Conservation (phyloP, 1,140 invertebrate species). For the Hyles vespertilio region DNA sequence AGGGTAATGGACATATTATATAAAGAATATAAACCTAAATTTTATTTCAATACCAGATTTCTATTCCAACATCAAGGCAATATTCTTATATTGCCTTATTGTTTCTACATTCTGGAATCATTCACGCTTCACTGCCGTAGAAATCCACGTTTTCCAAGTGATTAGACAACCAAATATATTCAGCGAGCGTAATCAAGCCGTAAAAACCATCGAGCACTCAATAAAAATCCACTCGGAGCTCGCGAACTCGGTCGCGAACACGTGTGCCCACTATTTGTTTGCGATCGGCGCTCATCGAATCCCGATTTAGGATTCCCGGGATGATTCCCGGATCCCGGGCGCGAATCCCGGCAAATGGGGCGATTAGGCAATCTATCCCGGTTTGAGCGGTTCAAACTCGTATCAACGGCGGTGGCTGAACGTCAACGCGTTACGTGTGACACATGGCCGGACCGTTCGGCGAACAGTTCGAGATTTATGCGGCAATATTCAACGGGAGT, state of each 20-base stretch:
- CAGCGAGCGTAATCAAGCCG: slow-evolving; percentile 5
- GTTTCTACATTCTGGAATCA: no score
- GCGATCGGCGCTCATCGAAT: slow-evolving; percentile 48
- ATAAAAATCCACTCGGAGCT: slow-evolving; percentile 7
- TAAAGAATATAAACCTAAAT: no score
- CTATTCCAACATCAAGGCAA: neutral
- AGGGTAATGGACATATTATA: no score
- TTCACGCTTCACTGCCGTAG: neutral
- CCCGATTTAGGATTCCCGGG: slow-evolving; percentile 49
- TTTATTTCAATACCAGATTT: neutral
- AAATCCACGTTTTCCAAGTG: slow-evolving; percentile 1
- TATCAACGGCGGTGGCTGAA: slow-evolving; percentile 4
- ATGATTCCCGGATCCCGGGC: slow-evolving; percentile 31
- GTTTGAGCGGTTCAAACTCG: slow-evolving; percentile 26
- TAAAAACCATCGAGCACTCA: slow-evolving; percentile 19
- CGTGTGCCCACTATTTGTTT: slow-evolving; percentile 49
- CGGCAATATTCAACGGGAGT: no score
- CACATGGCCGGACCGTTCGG: neutral
- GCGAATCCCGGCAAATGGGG: slow-evolving; percentile 28
- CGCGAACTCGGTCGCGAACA: slow-evolving; percentile 4
- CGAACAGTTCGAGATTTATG: no score
- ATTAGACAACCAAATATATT: slow-evolving; percentile 8
- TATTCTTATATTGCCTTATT: no score
- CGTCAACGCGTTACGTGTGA: neutral
- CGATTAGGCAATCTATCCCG: slow-evolving; percentile 36